Base-by-base conservation (phyloP, 1,140 invertebrate species). In the Drosophila bocqueti region DNA sequence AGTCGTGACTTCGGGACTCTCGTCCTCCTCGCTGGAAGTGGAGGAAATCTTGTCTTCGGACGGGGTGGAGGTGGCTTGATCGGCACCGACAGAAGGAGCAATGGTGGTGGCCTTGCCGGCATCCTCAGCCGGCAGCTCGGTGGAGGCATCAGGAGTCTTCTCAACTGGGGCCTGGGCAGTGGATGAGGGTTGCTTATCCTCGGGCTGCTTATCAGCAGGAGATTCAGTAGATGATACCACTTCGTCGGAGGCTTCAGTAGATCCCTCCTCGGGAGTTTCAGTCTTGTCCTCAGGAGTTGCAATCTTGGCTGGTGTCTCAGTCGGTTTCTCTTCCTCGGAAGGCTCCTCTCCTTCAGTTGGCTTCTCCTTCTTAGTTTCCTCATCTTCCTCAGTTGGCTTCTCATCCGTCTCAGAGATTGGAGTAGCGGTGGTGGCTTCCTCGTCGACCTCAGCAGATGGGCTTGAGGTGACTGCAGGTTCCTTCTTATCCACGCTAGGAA, bases 161-260 rank as follows among this genome's bases (percentile, higher is more conserved):
- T 73, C 69, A 50, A 52, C 54, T 40, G 69, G 69, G 2, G 54
- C 29, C 15, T 73, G 54, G 11, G 67, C 38, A 5, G 69, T 60
- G 15, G 45, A 31, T 24, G 67, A 73, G 16, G 69, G 69, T 6
- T 29, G 45, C n/a, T 73, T 42, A 8, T 73, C 67, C 34, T 60
- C 69, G 11, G 69, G 52, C 45, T 60, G 21, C 38, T 50, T 10
- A 8, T 59, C 69, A 16, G 26, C 8, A 4, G 4, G 21, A 26
- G 38, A 29, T 24, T 73, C 69, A 18, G 69, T 72, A 11, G 67
- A 73, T 8, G 54, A n/a, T 10, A n/a, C 55, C 29, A 73, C 11
- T 72, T 73, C 69, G 8, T 73, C 54, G 8, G 54, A 60, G 7
- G 69, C 49, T 61, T 73, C 69, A 7, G 67, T 71, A n/a, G 69